Conservation (phyloP, 2,797 vertebrate genomes). For the Lacerta viridis region DNA sequence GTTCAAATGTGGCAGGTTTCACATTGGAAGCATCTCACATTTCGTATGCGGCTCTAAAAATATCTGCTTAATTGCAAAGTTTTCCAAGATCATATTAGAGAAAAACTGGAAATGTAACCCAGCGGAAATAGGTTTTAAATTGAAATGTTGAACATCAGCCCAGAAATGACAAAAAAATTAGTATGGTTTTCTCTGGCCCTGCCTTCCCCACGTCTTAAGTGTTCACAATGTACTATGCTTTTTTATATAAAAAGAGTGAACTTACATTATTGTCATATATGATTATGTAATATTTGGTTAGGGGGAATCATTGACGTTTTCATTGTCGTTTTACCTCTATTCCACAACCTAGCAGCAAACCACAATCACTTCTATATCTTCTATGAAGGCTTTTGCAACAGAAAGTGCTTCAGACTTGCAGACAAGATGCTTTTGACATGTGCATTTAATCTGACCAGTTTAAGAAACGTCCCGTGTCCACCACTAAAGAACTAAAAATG, state of each 20-base stretch:
- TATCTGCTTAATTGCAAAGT: slow-evolving; percentile 39
- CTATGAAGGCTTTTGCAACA: slow-evolving; percentile 77
- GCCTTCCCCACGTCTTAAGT: slow-evolving; percentile 70
- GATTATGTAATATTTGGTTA: slow-evolving; percentile 73
- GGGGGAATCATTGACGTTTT: slow-evolving; percentile 64
- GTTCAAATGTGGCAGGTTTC: slow-evolving; percentile 64
- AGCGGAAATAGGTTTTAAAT: slow-evolving; percentile 72
- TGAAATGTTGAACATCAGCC: slow-evolving; percentile 74
- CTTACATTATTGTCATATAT: slow-evolving; percentile 73
- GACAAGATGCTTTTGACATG: slow-evolving; percentile 83
- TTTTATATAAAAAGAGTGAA: slow-evolving; percentile 65
- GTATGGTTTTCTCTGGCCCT: slow-evolving; percentile 64
- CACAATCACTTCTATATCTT: slow-evolving; percentile 85
- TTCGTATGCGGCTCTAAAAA: slow-evolving; percentile 65
- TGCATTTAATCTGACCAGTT: slow-evolving; percentile 88
- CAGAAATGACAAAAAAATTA: slow-evolving; percentile 76
- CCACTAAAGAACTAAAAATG: slow-evolving; percentile 86
- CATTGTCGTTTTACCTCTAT: slow-evolving; percentile 61
- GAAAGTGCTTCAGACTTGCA: slow-evolving; percentile 78
- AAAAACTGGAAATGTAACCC: slow-evolving; percentile 68
- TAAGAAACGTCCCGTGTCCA: slow-evolving; percentile 88
- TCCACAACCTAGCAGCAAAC: slow-evolving; percentile 81
- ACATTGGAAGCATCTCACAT: slow-evolving; percentile 54
- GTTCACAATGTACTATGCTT: slow-evolving; percentile 59
- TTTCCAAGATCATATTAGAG: slow-evolving; percentile 71